Evolutionary conservation across 2,797 vertebrate species (phyloP), one percentile per base, ranked within the genome.

Genomic region (Typhlichthys subterraneus): DNA sequence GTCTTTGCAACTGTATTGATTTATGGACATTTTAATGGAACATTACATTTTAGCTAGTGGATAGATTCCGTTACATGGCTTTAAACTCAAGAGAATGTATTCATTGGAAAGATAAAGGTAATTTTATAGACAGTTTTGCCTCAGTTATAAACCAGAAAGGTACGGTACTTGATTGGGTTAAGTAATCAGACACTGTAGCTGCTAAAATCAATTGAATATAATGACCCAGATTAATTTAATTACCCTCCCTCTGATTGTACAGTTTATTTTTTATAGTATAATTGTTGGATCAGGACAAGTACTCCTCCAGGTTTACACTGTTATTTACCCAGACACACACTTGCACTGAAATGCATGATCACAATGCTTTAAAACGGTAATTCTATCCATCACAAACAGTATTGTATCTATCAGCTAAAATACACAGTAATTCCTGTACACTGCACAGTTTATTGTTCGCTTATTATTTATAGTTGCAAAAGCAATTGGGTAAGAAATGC

Each of bases 171-270:
- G 0, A 57, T 65, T 10, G 53, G 59, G 61, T 46, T 46, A 57
- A 58, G 48, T 77, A 61, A 69, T 65, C 60, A 59, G 49, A 64
- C 45, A 46, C 48, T 69, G 65, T 67, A 47, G 67, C 61, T 64
- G 45, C 23, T 63, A 31, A 73, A 71, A 68, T 67, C 67, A 69
- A 57, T 57, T 58, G 52, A 53, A 54, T 61, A 62, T 74, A 65
- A 76, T 77, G 61, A 63, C 65, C 75, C 65, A 69, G 56, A 67
- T 15, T 12, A 53, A 55, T 23, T 23, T 19, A 19, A 63, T 75
- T 71, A 75, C 69, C 65, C 66, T 67, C 47, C 64, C 45, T 33
- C 69, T 77, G 73, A 65, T 67, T 61, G 58, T 54, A 45, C 69
- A 76, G 7, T 38, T 38, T 38, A 38, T 65, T 73, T 69, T 56